Conservation (phyloP, 2,113 vertebrate genomes). For the Phrynosoma blainvillii region DNA sequence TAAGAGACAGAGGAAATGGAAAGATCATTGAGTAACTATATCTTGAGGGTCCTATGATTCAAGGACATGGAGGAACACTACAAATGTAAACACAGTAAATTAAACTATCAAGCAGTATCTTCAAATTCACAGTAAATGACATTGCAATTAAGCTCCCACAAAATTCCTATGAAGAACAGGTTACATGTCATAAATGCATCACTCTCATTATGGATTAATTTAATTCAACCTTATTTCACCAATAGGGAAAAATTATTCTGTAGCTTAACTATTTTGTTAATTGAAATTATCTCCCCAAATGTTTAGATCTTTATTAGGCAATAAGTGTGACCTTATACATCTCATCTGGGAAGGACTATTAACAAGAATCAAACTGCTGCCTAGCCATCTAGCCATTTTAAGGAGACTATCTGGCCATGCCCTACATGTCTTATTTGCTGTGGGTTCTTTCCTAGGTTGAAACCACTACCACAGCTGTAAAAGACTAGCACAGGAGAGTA, state of each 20-base stretch:
- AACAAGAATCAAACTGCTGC: slow-evolving; percentile 6
- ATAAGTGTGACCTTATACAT: background rate
- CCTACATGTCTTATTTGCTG: background rate
- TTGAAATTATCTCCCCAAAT: background rate
- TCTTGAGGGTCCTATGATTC: background rate
- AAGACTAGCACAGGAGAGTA: background rate
- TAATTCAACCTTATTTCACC: background rate
- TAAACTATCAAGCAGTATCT: background rate
- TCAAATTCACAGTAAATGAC: background rate
- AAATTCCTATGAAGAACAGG: background rate
- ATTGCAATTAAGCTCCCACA: background rate
- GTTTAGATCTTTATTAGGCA: background rate
- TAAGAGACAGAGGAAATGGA: background rate
- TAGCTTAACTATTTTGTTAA: background rate
- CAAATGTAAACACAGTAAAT: background rate
- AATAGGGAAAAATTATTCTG: background rate
- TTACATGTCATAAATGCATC: background rate
- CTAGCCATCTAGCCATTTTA: background rate
- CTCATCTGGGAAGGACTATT: background rate
- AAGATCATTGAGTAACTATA: background rate
- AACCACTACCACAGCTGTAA: background rate
- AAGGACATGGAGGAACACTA: background rate
- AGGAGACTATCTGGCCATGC: background rate
- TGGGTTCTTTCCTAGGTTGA: background rate
- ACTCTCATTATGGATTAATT: background rate